Conservation (phyloP, 2,888 invertebrate genomes). For the Sarcophaga carnaria region DNA sequence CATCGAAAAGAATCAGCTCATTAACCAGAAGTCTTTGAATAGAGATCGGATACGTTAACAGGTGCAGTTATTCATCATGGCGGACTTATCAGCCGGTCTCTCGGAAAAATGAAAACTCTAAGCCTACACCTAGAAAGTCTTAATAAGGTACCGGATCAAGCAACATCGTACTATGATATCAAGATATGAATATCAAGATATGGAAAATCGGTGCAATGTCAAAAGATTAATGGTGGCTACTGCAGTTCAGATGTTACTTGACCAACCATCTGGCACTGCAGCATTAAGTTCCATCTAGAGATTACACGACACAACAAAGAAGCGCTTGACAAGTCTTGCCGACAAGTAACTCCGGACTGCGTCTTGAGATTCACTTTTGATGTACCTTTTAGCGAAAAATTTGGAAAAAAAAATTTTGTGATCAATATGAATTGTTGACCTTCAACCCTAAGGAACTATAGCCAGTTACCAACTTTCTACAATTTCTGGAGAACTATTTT, state of each 20-base stretch:
- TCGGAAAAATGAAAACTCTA: too few relatives aligned
- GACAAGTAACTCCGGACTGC: background rate
- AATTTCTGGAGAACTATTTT: background rate
- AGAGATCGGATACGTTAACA: too few relatives aligned
- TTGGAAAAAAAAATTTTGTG: background rate
- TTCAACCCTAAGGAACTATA: background rate
- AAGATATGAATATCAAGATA: too few relatives aligned
- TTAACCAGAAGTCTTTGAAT: too few relatives aligned
- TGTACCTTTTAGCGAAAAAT: background rate
- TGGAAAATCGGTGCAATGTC: background rate
- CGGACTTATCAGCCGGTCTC: too few relatives aligned
- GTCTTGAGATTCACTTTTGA: background rate
- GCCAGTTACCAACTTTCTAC: background rate
- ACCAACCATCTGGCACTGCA: background rate
- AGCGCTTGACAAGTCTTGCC: background rate
- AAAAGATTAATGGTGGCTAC: background rate
- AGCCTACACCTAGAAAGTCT: too few relatives aligned
- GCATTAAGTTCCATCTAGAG: background rate
- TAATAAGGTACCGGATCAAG: too few relatives aligned
- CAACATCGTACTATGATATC: too few relatives aligned
- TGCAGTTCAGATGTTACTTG: background rate
- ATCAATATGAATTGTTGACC: background rate
- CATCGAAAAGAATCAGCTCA: too few relatives aligned
- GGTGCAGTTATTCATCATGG: too few relatives aligned
- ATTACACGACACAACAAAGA: constrained; percentile 5